Base-by-base conservation (phyloP, 2,797 vertebrate genomes). In the Microctenopoma lineatum region DNA sequence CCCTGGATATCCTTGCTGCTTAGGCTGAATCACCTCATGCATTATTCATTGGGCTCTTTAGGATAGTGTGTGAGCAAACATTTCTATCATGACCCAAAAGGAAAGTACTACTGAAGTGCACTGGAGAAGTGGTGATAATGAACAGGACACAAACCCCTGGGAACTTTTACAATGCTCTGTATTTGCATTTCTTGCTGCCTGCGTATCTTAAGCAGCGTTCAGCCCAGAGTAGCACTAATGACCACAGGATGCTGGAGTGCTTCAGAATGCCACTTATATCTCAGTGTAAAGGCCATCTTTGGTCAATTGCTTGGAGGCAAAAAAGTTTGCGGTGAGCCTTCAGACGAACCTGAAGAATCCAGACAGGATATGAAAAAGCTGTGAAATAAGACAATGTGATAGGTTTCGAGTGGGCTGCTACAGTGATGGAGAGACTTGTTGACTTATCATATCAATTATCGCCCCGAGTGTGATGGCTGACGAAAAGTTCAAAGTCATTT, bases 31-130 rank as follows among this genome's bases (percentile, higher is more conserved):
- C 11, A 2, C 32, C 4, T 10, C 45, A 85, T 86, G 34, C 70
- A 91, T 91, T 81, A 90, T 90, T 89, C 81, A 89, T 75, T 14
- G n/a, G 34, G 52, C 52, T 68, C 66, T 58, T 77, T 70, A 69
- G 70, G 18, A 59, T 51, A 48, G 63, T 46, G 61, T 66, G 73
- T 50, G 52, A 79, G 66, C 56, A 79, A 86, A 81, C 77, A 81
- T 74, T 66, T 81, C 59, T 54, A 75, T 58, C 36, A 9, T 80
- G 69, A 71, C 79, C 74, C 60, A 55, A 77, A 75, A 78, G 39
- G 39, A 51, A 65, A 36, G 70, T 81, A 53, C 45, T 47, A 32
- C 75, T 80, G 4, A 50, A 85, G 78, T 12, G 39, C n/a, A 5
- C 45, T 10, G n/a, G 59, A 42, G 66, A 60, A 58, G 39, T 38